Percentiles rank a stretch among this genome's conserved stretches.
These are phyloP conservation scores for Probaryconus sp. DNA, from an alignment of 1,140 invertebrate species.

Conservation along the genomic window DNA sequence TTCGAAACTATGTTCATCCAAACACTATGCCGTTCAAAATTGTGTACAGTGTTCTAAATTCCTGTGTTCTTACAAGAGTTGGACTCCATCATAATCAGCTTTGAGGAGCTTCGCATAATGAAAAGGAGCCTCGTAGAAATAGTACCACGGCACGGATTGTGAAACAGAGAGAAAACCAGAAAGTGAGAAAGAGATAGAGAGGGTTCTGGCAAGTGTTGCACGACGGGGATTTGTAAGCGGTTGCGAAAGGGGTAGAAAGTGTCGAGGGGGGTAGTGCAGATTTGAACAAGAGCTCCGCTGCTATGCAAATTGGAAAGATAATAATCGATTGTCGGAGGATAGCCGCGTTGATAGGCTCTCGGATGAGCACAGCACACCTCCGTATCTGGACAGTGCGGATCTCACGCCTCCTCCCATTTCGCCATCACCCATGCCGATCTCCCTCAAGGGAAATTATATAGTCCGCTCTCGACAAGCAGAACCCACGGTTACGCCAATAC, in stretches of 20 bases:
- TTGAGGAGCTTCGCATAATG: conserved; percentile 17
- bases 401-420: conserved; percentile 62
- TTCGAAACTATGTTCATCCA: too few species aligned
- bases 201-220: conserved; percentile 55
- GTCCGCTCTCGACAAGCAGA: conserved; percentile 68
- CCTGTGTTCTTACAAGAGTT: too few species aligned
- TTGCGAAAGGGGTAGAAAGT: conserved; percentile 68
- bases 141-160: background rate
- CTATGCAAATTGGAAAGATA: conserved; percentile 79
- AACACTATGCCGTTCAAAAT: too few species aligned
- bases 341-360: conserved; percentile 74
- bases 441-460: conserved; percentile 79
- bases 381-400: conserved; percentile 73
- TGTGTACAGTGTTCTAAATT: too few species aligned
- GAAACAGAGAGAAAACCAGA: too few species aligned
- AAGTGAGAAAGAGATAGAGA: too few species aligned
- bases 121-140: conserved; percentile 19
- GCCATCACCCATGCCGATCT: conserved; percentile 72
- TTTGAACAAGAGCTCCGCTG: conserved; percentile 74
- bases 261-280: conserved; percentile 67
- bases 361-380: conserved; percentile 71
- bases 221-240: conserved; percentile 69
- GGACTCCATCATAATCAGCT: too few species aligned
- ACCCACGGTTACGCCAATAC: conserved; percentile 68
- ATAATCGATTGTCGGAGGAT: conserved; percentile 78